Percentiles rank a stretch among this genome's conserved stretches.
phyloP scores from a whole-genome alignment of 2,113 vertebrate species.

The Diadophis punctatus region DNA sequence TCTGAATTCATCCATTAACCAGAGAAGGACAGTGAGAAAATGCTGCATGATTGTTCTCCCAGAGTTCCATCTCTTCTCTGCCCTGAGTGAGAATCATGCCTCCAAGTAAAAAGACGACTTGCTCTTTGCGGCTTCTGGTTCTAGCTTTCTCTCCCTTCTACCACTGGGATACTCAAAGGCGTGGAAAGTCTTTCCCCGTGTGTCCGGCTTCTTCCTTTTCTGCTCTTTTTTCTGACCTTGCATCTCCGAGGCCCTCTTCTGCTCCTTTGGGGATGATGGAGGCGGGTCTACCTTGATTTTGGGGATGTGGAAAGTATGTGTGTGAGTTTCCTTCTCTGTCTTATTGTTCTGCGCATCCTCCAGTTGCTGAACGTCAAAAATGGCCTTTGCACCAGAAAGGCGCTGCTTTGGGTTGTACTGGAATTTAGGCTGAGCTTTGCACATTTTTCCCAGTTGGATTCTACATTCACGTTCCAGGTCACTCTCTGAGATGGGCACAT shows the following conservation, averaged over 20 bases:
- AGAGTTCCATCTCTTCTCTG: neutral
- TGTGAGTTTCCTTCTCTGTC: slow-evolving; percentile 43
- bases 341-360: slow-evolving; percentile 45
- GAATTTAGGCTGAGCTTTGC: slow-evolving; percentile 67
- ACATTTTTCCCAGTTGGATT: slow-evolving; percentile 73
- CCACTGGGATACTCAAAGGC: slow-evolving; percentile 36
- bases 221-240: slow-evolving; percentile 53
- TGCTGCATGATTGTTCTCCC: neutral
- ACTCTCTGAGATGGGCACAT: slow-evolving; percentile 70
- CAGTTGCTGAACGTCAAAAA: slow-evolving; percentile 67
- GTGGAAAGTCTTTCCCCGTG: slow-evolving; percentile 77
- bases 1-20: neutral
- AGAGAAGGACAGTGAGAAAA: neutral
- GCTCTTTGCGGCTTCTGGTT: slow-evolving; percentile 35
- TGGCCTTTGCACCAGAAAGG: slow-evolving; percentile 73
- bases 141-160: neutral
- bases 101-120: slow-evolving; percentile 69
- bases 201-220: slow-evolving; percentile 73
- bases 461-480: slow-evolving; percentile 75
- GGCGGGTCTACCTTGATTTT: slow-evolving; percentile 70
- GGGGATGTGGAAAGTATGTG: slow-evolving; percentile 53
- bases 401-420: slow-evolving; percentile 73
- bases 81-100: slow-evolving; percentile 72
- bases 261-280: slow-evolving; percentile 51
- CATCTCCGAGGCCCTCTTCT: slow-evolving; percentile 59